Evolutionary conservation across 2,888 invertebrate species (phyloP).

Genomic region (Andrena marginata): DNA sequence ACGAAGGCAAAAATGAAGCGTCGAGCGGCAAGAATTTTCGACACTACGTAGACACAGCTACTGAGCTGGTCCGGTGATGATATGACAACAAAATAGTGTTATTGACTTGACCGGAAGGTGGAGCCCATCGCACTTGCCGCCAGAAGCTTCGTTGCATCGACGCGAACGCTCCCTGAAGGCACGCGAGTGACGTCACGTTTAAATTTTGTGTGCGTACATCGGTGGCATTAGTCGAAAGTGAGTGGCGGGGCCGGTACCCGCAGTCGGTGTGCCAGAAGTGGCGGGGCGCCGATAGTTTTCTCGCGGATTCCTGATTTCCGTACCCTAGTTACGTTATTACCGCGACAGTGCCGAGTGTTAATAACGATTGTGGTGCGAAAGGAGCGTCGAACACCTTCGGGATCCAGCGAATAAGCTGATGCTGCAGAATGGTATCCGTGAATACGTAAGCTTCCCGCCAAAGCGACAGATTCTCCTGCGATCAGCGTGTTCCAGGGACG

Average conservation of each 20-base stretch:
- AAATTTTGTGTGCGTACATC: background rate
- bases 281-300: conserved; percentile 9
- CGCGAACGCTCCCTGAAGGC: background rate
- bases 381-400: conserved; percentile 51
- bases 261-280: background rate
- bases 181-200: background rate
- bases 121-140: background rate
- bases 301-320: background rate
- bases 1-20: background rate
- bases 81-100: background rate
- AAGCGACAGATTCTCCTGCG: conserved; percentile 63
- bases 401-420: conserved; percentile 64
- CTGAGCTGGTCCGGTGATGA: background rate
- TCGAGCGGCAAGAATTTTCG: background rate
- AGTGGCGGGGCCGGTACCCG: background rate
- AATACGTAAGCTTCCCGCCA: conserved; percentile 59
- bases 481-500: conserved; percentile 54
- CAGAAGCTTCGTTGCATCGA: background rate
- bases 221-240: background rate
- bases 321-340: conserved; percentile 3
- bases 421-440: conserved; percentile 62
- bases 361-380: conserved; percentile 54
- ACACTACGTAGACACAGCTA: background rate
- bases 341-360: conserved; percentile 32
- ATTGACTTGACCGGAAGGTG: background rate